These are phyloP conservation scores for Plagiodera versicolora DNA, from an alignment of 2,888 invertebrate species.

Conservation along the genomic window DNA sequence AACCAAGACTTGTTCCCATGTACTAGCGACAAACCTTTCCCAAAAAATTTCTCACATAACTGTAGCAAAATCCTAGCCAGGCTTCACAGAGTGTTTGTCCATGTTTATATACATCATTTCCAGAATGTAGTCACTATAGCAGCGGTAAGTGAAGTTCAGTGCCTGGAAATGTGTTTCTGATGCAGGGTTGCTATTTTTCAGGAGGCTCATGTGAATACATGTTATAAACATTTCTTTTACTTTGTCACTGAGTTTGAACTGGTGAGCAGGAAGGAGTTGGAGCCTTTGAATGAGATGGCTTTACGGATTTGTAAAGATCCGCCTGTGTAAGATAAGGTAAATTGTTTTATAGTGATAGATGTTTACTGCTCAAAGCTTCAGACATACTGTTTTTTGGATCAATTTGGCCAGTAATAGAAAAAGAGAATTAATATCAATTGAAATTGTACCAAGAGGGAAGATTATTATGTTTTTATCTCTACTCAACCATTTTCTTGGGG, in stretches of 20 bases:
- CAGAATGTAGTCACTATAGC: conserved; percentile 84
- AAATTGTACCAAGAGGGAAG: too few species aligned
- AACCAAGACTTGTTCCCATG: conserved; percentile 85
- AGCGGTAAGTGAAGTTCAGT: conserved; percentile 65
- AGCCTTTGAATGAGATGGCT: conserved; percentile 80
- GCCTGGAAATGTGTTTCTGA: neutral
- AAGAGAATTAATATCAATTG: too few species aligned
- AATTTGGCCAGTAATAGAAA: neutral
- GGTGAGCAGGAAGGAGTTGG: conserved; percentile 80
- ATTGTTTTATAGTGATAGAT: neutral
- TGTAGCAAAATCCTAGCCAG: conserved; percentile 88
- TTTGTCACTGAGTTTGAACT: conserved; percentile 87
- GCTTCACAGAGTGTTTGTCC: conserved; percentile 87
- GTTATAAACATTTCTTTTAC: conserved; percentile 93
- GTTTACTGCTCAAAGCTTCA: conserved; percentile 6
- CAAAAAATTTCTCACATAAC: conserved; percentile 74
- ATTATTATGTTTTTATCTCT: too few species aligned
- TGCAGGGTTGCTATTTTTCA: conserved; percentile 49
- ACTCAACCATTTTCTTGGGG: too few species aligned
- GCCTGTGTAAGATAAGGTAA: conserved; percentile 5
- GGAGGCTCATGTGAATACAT: conserved; percentile 93
- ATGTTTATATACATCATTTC: conserved; percentile 94
- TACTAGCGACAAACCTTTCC: conserved; percentile 83
- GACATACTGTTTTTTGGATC: neutral
- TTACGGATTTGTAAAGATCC: conserved; percentile 68